Evolutionary conservation across 2,113 vertebrate species (phyloP).

Genomic region (Phasianus colchicus): DNA sequence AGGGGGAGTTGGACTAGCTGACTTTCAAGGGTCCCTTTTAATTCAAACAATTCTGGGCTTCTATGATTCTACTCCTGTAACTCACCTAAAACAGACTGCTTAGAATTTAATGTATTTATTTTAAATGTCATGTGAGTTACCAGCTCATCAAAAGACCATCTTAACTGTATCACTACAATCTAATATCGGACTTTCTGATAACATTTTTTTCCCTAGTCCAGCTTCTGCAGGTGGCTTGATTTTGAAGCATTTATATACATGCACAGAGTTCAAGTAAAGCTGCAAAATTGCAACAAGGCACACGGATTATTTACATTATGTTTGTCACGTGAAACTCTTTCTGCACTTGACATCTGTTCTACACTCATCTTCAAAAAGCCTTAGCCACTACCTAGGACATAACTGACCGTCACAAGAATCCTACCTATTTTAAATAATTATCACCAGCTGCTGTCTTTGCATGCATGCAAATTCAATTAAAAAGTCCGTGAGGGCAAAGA

Average conservation of each 20-base stretch:
- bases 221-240: neutral
- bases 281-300: neutral
- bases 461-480: neutral
- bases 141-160: neutral
- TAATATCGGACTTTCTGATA: neutral
- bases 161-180: neutral
- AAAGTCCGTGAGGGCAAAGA: rapidly evolving
- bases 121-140: rapidly evolving
- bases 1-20: too few species aligned
- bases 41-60: too few species aligned
- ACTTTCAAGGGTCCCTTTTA: too few species aligned
- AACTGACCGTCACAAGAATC: neutral
- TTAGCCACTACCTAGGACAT: neutral
- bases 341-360: neutral
- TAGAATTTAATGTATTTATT: rapidly evolving
- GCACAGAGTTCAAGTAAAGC: neutral
- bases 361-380: neutral
- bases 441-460: neutral
- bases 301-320: neutral
- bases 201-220: neutral
- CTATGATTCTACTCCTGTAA: neutral
- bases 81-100: neutral
- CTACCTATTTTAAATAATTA: neutral
- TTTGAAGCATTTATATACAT: neutral
- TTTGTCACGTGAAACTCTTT: neutral